A percentile compares a stretch with the other conserved stretches of the same genome.
Evolutionary conservation across 2,888 invertebrate species (phyloP).

Genomic region (Aphodius sticticus): DNA sequence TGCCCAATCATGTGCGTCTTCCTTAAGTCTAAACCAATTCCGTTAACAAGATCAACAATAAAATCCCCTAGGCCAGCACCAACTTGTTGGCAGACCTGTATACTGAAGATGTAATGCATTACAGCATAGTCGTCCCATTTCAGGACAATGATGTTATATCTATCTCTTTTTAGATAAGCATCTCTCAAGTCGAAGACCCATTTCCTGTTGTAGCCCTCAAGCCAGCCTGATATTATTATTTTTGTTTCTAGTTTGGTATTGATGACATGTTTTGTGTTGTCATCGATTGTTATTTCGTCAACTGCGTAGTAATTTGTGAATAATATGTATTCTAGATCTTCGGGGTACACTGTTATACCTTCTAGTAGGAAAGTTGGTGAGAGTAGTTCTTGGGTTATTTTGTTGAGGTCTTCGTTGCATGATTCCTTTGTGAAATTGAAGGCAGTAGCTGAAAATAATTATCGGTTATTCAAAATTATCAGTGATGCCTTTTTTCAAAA

Average conservation of each 20-base stretch:
- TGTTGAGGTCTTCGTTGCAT: constrained; percentile 27
- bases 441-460: constrained; percentile 21
- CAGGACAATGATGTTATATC: constrained; percentile 34
- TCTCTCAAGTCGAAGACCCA: constrained; percentile 34
- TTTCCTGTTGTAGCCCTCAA: constrained; percentile 32
- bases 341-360: constrained; percentile 12
- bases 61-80: constrained; percentile 32
- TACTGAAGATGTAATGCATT: constrained; percentile 30
- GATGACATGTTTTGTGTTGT: constrained; percentile 27
- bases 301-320: constrained; percentile 28
- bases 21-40: constrained; percentile 29
- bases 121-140: constrained; percentile 35
- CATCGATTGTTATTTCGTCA: constrained; percentile 25
- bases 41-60: constrained; percentile 27
- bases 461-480: neutral
- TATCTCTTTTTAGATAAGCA: constrained; percentile 28
- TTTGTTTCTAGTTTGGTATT: constrained; percentile 33
- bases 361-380: neutral
- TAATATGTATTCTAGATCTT: constrained; percentile 30
- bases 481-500: too few species aligned
- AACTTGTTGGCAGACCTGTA: constrained; percentile 22
- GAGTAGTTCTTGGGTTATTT: constrained; percentile 25
- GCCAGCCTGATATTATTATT: constrained; percentile 35
- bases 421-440: constrained; percentile 34
- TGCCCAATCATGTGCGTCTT: constrained; percentile 36